Base-by-base conservation (phyloP, 2,113 vertebrate species). In the Eptesicus fuscus region DNA sequence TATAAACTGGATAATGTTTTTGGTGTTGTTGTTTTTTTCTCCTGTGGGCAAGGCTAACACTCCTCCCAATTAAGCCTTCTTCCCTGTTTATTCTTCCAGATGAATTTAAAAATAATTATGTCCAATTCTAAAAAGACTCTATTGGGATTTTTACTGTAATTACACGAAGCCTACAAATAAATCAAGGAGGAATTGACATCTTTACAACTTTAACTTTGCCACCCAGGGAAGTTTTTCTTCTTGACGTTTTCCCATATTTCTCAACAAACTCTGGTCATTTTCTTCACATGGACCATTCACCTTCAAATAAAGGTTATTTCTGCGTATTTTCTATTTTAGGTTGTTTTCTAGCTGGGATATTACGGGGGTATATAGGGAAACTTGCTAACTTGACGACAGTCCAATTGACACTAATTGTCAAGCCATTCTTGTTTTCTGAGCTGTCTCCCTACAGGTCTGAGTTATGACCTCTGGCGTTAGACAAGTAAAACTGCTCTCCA, bases 131-230 rank as follows among this genome's bases (percentile, higher is more conserved):
- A 86, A 89, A 71, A 20, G 44, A 73, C 40, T 91, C 53, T 71
- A 32, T n/a, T 82, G 83, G 71, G 87, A 96, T 82, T 91, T 88
- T 95, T 25, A 65, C 73, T 86, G 61, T 78, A 83, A 91, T 89
- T 77, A 95, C 18, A 77, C 1, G 4, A 91, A 71, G 44, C 35
- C 71, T 80, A n/a, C 91, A 95, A 86, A 76, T 86, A 89, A 84
- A 93, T 59, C 63, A 94, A 77, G 79, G 49, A 76, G 85, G 56
- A 92, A 63, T 4, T 56, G 28, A 92, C 80, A 92, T 82, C 35
- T 77, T 91, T 51, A 85, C 35, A 28, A 23, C 88, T 91, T 84
- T 80, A 77, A 65, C 32, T 91, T 88, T 82, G 44, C 16, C 61
- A 85, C 42, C 44, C 28, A 35, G 49, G 11, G 5, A 82, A 47